A percentile compares a stretch with the other conserved stretches of the same genome.
Conservation (phyloP, 1,140 invertebrate genomes). For the Atta cephalotes region DNA sequence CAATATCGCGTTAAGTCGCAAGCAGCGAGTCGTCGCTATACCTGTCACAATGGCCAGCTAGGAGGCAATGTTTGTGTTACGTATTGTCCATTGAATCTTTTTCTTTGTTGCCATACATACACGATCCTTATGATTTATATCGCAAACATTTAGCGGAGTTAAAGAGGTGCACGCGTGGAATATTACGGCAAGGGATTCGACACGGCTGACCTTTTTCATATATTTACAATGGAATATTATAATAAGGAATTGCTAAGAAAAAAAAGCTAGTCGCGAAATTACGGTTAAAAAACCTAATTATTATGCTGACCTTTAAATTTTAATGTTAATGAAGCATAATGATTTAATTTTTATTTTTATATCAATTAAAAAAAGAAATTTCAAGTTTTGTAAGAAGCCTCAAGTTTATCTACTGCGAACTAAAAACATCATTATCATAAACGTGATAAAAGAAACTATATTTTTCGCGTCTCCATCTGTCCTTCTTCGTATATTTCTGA, state of each 20-base stretch:
- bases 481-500: not conserved
- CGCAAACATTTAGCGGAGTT: conserved; percentile 30
- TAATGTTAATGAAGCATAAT: conserved; percentile 18
- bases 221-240: not conserved
- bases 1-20: conserved; percentile 59
- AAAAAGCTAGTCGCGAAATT: conserved; percentile 5
- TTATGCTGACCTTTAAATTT: conserved; percentile 42
- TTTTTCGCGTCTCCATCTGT: conserved; percentile 6
- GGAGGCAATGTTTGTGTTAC: conserved; percentile 47
- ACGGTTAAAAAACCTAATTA: not conserved
- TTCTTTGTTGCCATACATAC: conserved; percentile 7
- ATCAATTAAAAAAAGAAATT: not conserved
- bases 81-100: conserved; percentile 56
- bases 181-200: conserved; percentile 17
- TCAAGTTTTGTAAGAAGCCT: not conserved
- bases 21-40: conserved; percentile 43
- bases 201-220: conserved; percentile 52
- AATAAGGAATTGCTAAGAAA: not conserved
- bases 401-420: not conserved
- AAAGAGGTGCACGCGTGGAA: conserved; percentile 1
- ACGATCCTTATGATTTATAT: conserved; percentile 51
- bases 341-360: not conserved
- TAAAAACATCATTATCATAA: conserved; percentile 59
- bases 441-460: conserved; percentile 1
- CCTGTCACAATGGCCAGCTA: conserved; percentile 49